Evolutionary conservation across 2,113 vertebrate species (phyloP).

Genomic region (Sprattus sprattus): DNA sequence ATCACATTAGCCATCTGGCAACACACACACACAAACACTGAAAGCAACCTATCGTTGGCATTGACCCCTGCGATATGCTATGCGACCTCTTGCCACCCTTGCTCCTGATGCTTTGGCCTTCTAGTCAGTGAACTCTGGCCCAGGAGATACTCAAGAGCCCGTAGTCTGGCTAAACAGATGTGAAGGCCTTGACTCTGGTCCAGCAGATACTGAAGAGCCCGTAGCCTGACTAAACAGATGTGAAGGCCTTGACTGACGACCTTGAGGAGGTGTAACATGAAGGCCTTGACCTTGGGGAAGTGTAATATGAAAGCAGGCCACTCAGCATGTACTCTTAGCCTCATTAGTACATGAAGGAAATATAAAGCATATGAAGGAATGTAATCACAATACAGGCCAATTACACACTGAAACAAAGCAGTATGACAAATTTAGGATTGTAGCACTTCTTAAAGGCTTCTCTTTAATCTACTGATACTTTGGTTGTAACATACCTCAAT

Average conservation of each 20-base stretch:
- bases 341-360: background rate
- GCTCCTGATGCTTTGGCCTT: background rate
- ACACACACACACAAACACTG: slow-evolving; percentile 5
- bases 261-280: background rate
- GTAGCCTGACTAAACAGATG: no score
- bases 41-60: background rate
- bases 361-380: no score
- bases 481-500: background rate
- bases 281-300: background rate
- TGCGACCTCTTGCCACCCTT: background rate
- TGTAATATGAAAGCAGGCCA: background rate
- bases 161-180: no score
- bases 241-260: no score
- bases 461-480: no score
- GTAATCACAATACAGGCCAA: background rate
- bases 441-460: no score
- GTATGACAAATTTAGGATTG: no score
- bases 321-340: background rate
- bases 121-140: background rate
- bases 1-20: background rate
- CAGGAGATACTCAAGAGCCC: background rate
- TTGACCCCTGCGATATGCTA: background rate
- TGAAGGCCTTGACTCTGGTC: background rate
- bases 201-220: background rate
- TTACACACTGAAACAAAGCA: no score